These are phyloP conservation scores for Drosophila longiperda DNA, from an alignment of 2,888 invertebrate species.

Conservation along the genomic window DNA sequence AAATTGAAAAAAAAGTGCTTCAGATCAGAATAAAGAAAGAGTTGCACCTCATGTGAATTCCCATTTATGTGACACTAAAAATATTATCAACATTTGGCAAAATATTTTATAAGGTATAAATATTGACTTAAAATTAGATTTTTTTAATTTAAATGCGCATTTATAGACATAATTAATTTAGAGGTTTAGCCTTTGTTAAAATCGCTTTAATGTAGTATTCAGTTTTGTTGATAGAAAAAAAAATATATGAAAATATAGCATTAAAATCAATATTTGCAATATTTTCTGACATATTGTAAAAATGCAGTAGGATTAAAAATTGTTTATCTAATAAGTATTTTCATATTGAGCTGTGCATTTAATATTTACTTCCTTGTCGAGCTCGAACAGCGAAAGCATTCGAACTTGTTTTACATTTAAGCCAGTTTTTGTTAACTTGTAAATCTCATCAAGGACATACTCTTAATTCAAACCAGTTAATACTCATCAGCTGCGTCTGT, in stretches of 20 bases:
- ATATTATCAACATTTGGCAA: neutral
- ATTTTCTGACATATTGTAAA: too few species aligned
- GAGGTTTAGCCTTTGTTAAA: too few species aligned
- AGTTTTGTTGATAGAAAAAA: too few species aligned
- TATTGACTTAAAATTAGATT: neutral
- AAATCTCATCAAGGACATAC: neutral
- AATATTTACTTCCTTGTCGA: neutral
- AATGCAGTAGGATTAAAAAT: too few species aligned
- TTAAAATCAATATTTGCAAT: too few species aligned
- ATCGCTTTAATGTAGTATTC: too few species aligned
- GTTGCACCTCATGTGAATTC: neutral
- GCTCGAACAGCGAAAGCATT: neutral
- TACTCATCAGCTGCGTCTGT: too few species aligned
- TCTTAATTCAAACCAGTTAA: neutral
- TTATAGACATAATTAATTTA: too few species aligned
- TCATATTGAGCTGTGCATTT: neutral
- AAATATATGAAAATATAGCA: too few species aligned
- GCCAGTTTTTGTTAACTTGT: neutral
- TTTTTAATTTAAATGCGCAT: neutral
- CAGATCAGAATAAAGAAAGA: too few species aligned
- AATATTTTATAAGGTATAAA: neutral
- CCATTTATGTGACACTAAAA: neutral
- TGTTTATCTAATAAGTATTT: neutral
- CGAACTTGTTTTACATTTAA: neutral
- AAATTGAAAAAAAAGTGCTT: constrained; percentile 1